phyloP scores from a whole-genome alignment of 1,140 invertebrate species.

The Diploscapter pachys region DNA sequence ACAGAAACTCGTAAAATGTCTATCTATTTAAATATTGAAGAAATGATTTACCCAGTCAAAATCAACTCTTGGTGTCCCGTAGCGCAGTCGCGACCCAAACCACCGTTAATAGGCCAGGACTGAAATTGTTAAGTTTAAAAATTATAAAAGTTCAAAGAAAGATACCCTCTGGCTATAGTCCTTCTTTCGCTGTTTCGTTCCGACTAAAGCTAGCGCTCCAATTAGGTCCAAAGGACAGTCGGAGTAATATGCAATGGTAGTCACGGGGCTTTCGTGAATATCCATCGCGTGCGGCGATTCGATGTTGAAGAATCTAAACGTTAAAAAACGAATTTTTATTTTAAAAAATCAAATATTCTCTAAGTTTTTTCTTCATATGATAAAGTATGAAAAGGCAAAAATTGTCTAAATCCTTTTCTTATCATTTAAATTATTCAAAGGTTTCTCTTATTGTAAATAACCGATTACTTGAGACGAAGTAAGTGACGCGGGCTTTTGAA shows the following conservation, averaged over 20 bases:
- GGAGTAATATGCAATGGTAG: constrained; percentile 88
- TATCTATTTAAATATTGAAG: not conserved
- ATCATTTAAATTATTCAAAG: too few species aligned
- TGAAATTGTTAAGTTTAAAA: constrained; percentile 19
- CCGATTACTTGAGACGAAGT: too few species aligned
- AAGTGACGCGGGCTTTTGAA: too few species aligned
- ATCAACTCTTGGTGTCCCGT: constrained; percentile 57
- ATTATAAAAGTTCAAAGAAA: not conserved
- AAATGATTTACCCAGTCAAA: constrained; percentile 44
- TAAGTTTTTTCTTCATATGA: not conserved
- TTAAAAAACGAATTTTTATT: not conserved
- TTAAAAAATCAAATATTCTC: not conserved
- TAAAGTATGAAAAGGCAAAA: too few species aligned
- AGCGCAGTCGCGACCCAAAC: constrained; percentile 55
- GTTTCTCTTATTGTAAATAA: too few species aligned
- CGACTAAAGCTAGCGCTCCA: constrained; percentile 84
- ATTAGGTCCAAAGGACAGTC: constrained; percentile 96
- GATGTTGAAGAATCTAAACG: constrained; percentile 81
- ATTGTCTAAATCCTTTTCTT: too few species aligned
- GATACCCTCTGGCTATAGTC: constrained; percentile 86
- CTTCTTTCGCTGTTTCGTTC: constrained; percentile 70
- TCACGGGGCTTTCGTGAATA: constrained; percentile 93
- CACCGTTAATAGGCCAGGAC: constrained; percentile 52
- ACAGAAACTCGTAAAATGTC: not conserved
- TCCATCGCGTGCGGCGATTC: constrained; percentile 99